Evolutionary conservation across 1,140 invertebrate genomes (phyloP).

Genomic region (Drosophila bocqueti): DNA sequence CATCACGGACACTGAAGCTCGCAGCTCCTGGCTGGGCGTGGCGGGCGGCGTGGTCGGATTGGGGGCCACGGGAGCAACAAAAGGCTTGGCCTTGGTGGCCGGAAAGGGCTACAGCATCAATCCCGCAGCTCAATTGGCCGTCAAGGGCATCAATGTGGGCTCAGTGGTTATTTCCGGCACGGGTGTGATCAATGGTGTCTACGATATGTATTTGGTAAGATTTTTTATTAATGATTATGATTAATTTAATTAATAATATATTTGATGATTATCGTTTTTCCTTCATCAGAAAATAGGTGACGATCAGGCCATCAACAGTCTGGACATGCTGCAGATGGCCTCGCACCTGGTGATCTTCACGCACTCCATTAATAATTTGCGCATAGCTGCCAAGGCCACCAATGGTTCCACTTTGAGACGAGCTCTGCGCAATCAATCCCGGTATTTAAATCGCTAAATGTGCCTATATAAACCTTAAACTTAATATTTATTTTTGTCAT

Average conservation of each 20-base stretch:
- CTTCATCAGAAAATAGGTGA: conserved; percentile 53
- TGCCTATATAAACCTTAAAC: rapidly evolving
- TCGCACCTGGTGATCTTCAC: conserved; percentile 73
- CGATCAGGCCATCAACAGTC: conserved; percentile 51
- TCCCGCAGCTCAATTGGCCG: conserved; percentile 50
- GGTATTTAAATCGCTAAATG: neutral
- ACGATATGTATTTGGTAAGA: conserved; percentile 68
- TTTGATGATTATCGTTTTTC: too few species aligned
- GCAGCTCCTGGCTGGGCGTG: conserved; percentile 74
- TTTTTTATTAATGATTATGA: neutral
- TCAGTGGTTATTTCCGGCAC: conserved; percentile 69
- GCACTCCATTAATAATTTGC: conserved; percentile 74
- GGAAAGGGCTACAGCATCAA: conserved; percentile 44
- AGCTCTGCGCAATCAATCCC: conserved; percentile 45
- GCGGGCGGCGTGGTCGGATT: conserved; percentile 69
- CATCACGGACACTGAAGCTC: conserved; percentile 62
- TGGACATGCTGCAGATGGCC: conserved; percentile 67
- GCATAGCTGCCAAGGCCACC: conserved; percentile 63
- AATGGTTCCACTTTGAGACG: conserved; percentile 55
- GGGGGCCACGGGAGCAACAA: conserved; percentile 67
- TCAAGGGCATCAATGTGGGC: conserved; percentile 68
- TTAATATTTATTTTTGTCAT: neutral
- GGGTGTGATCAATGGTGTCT: conserved; percentile 61
- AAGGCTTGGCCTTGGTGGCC: conserved; percentile 27
- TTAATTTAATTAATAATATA: too few species aligned